Evolutionary conservation across 2,888 invertebrate species (phyloP).

Genomic region (Schizaphis graminum): DNA sequence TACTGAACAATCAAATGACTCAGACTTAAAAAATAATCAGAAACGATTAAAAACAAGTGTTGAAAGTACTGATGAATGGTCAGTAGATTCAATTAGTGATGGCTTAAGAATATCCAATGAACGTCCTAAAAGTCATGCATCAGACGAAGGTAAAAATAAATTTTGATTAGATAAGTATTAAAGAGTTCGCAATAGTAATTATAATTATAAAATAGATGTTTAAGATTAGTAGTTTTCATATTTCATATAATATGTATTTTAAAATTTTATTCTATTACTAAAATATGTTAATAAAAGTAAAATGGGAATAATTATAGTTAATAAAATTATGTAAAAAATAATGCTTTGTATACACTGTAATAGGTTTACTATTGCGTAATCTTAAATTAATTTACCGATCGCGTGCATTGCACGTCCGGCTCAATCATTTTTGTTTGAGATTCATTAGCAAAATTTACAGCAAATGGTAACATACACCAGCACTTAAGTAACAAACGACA

Average conservation of each 20-base stretch:
- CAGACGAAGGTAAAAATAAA: constrained; percentile 72
- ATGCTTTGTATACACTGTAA: not conserved
- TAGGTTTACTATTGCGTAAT: constrained; percentile 56
- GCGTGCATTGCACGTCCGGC: constrained; percentile 17
- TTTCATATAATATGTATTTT: constrained; percentile 12
- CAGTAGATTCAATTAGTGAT: constrained; percentile 73
- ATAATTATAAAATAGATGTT: not conserved
- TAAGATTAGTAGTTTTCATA: constrained; percentile 9
- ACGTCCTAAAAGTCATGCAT: constrained; percentile 71
- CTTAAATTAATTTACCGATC: constrained; percentile 21
- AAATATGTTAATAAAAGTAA: not conserved
- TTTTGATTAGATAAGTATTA: not conserved
- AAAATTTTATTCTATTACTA: not conserved
- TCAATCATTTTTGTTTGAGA: constrained; percentile 48
- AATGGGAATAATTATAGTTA: constrained; percentile 19
- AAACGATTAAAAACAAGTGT: constrained; percentile 67
- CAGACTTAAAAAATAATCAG: constrained; percentile 63
- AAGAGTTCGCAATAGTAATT: constrained; percentile 58
- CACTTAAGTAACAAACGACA: constrained; percentile 65
- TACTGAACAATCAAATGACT: constrained; percentile 64
- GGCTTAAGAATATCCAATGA: constrained; percentile 67
- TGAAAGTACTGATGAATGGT: constrained; percentile 68
- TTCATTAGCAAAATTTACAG: constrained; percentile 61
- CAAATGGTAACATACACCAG: constrained; percentile 64
- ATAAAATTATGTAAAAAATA: constrained; percentile 28